These are phyloP conservation scores for Crossoptilon crossoptilon DNA, from an alignment of 2,797 vertebrate genomes.

Conservation along the genomic window DNA sequence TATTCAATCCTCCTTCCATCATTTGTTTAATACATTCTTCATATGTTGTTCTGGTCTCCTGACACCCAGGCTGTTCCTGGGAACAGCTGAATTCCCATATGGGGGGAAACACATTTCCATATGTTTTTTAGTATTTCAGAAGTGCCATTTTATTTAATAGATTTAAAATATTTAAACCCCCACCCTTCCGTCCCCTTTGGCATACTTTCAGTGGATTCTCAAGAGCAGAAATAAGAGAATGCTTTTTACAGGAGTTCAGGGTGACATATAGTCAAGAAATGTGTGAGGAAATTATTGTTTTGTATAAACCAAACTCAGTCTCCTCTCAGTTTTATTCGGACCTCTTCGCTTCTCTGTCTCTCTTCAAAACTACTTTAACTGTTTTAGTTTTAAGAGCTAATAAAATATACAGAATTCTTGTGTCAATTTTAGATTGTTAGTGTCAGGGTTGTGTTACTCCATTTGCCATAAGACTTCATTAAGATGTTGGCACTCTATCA, in stretches of 20 bases:
- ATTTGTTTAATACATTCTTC: constrained; percentile 74
- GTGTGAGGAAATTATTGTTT: not conserved
- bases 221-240: constrained; percentile 33
- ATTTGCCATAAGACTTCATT: not conserved
- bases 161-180: constrained; percentile 44
- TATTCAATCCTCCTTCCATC: constrained; percentile 31
- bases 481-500: not conserved
- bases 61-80: constrained; percentile 64
- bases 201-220: constrained; percentile 18
- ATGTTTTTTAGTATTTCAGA: constrained; percentile 52
- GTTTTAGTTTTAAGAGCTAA: constrained; percentile 48
- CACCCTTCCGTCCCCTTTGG: not conserved
- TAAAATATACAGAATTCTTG: constrained; percentile 50
- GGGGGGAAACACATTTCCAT: constrained; percentile 61
- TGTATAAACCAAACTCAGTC: not conserved
- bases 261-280: not conserved
- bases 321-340: not conserved
- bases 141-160: constrained; percentile 66
- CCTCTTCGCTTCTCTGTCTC: constrained; percentile 17
- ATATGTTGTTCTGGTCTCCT: constrained; percentile 66
- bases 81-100: constrained; percentile 70
- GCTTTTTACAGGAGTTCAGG: constrained; percentile 24
- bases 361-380: constrained; percentile 35
- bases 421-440: constrained; percentile 3
- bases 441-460: constrained; percentile 2